A percentile compares a stretch with the other conserved stretches of the same genome.
Evolutionary conservation across 2,888 invertebrate species (phyloP).

Genomic region (Carpatolechia fugitivella): DNA sequence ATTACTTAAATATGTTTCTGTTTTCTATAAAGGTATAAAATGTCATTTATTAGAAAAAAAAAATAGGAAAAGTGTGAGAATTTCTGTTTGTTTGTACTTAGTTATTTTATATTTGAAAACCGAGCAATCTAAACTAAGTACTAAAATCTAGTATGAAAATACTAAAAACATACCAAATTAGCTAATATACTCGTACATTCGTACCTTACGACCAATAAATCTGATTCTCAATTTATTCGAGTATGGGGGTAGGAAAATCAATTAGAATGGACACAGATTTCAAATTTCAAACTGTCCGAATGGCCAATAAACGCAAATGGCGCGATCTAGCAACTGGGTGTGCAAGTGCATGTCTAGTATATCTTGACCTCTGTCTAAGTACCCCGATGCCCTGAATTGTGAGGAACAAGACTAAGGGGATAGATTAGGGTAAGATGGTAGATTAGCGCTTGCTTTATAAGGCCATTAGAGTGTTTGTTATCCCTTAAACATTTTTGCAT

Average conservation of each 20-base stretch:
- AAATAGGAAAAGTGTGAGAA: too few species aligned
- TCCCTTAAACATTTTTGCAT: conserved; percentile 54
- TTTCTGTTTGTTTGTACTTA: too few species aligned
- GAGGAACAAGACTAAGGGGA: not conserved
- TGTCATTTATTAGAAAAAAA: too few species aligned
- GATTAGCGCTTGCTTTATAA: conserved; percentile 50
- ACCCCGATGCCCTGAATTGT: not conserved
- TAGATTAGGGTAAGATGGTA: conserved; percentile 40
- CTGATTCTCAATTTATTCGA: conserved; percentile 43
- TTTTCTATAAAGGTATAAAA: too few species aligned
- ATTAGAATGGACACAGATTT: conserved; percentile 61
- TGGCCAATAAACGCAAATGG: conserved; percentile 71
- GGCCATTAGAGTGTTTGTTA: conserved; percentile 64
- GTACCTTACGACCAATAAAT: conserved; percentile 29
- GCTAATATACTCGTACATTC: conserved; percentile 14
- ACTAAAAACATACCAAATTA: not conserved
- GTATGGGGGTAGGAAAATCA: conserved; percentile 52
- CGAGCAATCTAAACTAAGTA: not conserved
- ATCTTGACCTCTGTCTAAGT: conserved; percentile 33
- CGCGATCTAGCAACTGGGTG: conserved; percentile 49
- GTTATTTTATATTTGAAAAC: too few species aligned
- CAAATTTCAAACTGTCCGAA: conserved; percentile 60
- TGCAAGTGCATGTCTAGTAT: conserved; percentile 43
- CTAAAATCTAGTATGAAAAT: not conserved
- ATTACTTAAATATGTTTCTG: too few species aligned